Base-by-base conservation (phyloP, 2,888 invertebrate species). In the Rhodophaea formosa region DNA sequence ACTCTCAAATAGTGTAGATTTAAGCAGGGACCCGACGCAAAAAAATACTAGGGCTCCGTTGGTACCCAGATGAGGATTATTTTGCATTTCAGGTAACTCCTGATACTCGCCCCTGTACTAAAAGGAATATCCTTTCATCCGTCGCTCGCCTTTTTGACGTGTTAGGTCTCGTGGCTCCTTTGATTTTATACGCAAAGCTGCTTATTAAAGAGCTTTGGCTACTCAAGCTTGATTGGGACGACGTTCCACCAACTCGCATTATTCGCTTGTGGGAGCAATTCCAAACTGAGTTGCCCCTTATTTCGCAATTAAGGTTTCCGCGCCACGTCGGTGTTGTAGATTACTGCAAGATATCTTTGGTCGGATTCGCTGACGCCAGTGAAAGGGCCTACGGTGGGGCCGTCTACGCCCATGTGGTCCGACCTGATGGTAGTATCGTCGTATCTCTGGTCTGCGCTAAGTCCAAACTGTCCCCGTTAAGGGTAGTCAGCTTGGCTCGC, bases 101-200 rank as follows among this genome's bases (percentile, higher is more conserved):
- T 1, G 8, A 15, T 17, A 17, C 15, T 17, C 3, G 5, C 17
- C 8, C 17, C 16, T 52, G 57, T 16, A 57, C 57, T 6, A 57
- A 57, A 17, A 44, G 52, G 1, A 45, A 14, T 35, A 58, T 58
- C 45, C 53, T 58, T 15, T 53, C 58, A 3, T 45, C 46, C 15
- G 45, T 58, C 14, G 53, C 58, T 12, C 53, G 53, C 7, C 42
- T 58, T 8, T 58, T 39, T 23, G 58, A 58, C 46, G 47, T 53
- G 1, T 30, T 53, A 14, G 58, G 58, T 10, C 29, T 58, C n/a
- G 14, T 53, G 23, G 30, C 45, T 1, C 53, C 53, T 8, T 35
- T 53, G 23, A 53, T 23, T 8, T 15, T 53, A 3, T 53, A 39
- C 43, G 43, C 45, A 1, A 58, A 52, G 8, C 39, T 52, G 5